Conservation (phyloP, 2,797 vertebrate species). For the Microctenopoma stevenorrisi region DNA sequence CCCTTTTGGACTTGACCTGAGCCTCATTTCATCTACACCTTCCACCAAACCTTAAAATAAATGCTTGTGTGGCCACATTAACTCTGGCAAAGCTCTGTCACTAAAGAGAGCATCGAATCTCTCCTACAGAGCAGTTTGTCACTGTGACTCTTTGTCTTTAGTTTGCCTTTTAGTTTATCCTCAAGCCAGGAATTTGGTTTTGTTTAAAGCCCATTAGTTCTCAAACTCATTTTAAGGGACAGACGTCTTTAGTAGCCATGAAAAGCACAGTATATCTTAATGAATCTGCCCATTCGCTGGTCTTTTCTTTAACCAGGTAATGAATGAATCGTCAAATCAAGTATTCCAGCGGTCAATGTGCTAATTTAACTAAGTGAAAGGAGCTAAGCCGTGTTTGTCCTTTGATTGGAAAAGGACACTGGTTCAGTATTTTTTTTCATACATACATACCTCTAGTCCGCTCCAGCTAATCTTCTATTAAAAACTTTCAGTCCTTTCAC, state of each 20-base stretch:
- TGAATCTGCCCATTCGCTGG: constrained; percentile 12
- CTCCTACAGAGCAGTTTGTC: constrained; percentile 8
- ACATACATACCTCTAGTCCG: constrained; percentile 14
- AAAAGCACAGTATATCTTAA: constrained; percentile 17
- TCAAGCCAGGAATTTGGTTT: not conserved
- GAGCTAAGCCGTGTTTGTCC: constrained; percentile 18
- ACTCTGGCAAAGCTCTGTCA: constrained; percentile 21
- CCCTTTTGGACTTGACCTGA: constrained; percentile 72
- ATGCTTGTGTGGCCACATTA: not conserved
- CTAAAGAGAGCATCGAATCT: not conserved
- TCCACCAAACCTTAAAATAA: constrained; percentile 16
- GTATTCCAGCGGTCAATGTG: too few relatives aligned
- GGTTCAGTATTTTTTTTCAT: not conserved
- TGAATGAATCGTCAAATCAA: too few relatives aligned
- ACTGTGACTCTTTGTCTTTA: not conserved
- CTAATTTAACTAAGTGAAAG: constrained; percentile 19
- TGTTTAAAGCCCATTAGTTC: not conserved
- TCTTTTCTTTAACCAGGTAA: constrained; percentile 14
- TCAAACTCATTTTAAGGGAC: not conserved
- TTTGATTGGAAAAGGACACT: constrained; percentile 28
- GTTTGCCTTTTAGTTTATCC: not conserved
- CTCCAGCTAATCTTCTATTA: constrained; percentile 10
- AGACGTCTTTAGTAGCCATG: not conserved
- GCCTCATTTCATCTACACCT: constrained; percentile 55
- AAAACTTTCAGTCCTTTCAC: constrained; percentile 28